Evolutionary conservation across 2,888 invertebrate genomes (phyloP).

Genomic region (Thereva unica): DNA sequence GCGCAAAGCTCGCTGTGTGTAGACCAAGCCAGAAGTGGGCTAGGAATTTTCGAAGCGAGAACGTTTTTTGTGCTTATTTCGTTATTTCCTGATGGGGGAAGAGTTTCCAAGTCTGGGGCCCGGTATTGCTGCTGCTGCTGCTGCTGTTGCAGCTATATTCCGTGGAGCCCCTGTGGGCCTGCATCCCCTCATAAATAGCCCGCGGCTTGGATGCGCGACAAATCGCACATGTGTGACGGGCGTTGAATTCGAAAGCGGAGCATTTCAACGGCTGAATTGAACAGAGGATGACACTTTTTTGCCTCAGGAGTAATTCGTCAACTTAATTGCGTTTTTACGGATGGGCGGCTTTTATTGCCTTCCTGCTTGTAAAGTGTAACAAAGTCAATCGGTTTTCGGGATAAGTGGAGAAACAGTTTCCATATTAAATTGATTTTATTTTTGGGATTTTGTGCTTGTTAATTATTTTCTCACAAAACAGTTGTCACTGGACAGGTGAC

Average conservation of each 20-base stretch:
- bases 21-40: conserved; percentile 17
- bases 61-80: background rate
- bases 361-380: conserved; percentile 20
- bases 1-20: background rate
- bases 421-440: too few relatives aligned
- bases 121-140: background rate
- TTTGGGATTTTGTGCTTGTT: too few relatives aligned
- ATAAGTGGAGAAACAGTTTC: background rate
- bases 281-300: background rate
- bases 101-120: background rate
- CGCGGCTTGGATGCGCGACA: conserved; percentile 23
- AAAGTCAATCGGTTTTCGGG: conserved; percentile 11
- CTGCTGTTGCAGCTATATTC: background rate
- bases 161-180: background rate
- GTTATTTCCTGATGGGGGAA: background rate
- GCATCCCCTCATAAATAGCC: conserved; percentile 19
- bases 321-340: conserved; percentile 34
- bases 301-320: conserved; percentile 22
- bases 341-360: conserved; percentile 24
- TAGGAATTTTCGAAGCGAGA: conserved; percentile 22
- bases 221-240: conserved; percentile 35
- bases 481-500: too few relatives aligned
- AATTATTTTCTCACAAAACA: too few relatives aligned
- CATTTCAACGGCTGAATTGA: background rate
- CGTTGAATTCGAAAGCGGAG: background rate